Conservation (phyloP, 2,888 invertebrate genomes). For the Yponomeuta sedellus region DNA sequence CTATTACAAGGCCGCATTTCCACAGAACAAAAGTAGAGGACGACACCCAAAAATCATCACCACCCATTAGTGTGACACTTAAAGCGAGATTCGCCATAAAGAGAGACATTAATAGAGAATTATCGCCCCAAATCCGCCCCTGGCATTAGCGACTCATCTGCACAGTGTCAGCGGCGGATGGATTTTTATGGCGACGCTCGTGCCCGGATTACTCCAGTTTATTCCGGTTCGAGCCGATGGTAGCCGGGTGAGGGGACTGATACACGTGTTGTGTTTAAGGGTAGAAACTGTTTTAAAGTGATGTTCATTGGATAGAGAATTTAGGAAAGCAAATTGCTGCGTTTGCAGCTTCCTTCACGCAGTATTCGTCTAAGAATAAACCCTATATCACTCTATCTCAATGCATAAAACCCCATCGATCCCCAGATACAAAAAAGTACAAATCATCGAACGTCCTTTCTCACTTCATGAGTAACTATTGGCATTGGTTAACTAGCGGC, state of each 20-base stretch:
- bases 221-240: neutral
- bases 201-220: neutral
- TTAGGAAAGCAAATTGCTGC: too few species aligned
- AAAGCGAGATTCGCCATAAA: conserved; percentile 72
- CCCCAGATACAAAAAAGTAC: too few species aligned
- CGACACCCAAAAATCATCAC: conserved; percentile 46
- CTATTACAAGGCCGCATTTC: neutral
- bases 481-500: too few species aligned
- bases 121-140: conserved; percentile 52
- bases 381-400: too few species aligned
- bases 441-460: too few species aligned
- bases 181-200: conserved; percentile 65
- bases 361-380: too few species aligned
- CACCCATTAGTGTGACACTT: conserved; percentile 60
- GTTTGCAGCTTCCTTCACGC: too few species aligned
- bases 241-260: neutral
- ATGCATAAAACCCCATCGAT: too few species aligned
- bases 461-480: too few species aligned
- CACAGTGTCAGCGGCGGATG: conserved; percentile 64
- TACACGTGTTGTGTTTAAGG: neutral
- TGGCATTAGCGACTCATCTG: conserved; percentile 62
- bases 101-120: conserved; percentile 66
- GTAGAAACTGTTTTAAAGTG: too few species aligned
- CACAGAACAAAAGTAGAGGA: neutral
- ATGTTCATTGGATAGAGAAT: too few species aligned